A percentile compares a stretch with the other conserved stretches of the same genome.
Evolutionary conservation across 2,113 vertebrate species (phyloP).

Genomic region (Polypterus senegalus): DNA sequence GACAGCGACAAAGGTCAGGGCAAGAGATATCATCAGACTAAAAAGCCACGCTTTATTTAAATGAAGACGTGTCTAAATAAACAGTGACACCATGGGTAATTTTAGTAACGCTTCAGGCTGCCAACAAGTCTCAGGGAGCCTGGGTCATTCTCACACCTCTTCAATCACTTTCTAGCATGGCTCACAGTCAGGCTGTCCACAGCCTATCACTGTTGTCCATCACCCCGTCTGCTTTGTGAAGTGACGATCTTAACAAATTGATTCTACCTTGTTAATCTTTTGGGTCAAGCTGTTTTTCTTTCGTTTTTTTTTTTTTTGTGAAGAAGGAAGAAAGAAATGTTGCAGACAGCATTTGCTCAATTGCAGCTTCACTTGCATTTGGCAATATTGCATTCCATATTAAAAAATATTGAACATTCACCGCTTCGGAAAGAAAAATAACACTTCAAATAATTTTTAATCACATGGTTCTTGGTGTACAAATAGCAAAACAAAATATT

Average conservation of each 20-base stretch:
- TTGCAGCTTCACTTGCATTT: too few species aligned
- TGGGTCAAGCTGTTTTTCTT: too few species aligned
- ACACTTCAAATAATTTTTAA: too few species aligned
- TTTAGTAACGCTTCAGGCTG: constrained; percentile 11
- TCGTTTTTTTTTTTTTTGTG: too few species aligned
- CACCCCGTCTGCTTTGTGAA: constrained; percentile 10
- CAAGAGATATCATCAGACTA: neutral
- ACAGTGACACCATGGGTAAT: constrained; percentile 5
- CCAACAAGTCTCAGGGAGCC: constrained; percentile 2
- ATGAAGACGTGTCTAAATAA: constrained; percentile 8
- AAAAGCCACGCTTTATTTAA: neutral
- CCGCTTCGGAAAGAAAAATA: too few species aligned
- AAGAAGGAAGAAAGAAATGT: too few species aligned
- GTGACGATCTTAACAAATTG: neutral
- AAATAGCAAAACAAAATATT: too few species aligned
- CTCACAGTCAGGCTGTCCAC: neutral
- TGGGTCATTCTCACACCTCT: neutral
- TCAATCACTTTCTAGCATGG: neutral
- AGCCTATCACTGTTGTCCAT: neutral
- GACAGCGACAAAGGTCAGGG: neutral
- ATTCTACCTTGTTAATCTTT: neutral
- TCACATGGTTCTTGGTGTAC: too few species aligned
- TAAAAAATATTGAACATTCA: too few species aligned
- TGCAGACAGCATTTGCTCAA: too few species aligned
- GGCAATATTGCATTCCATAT: too few species aligned